Evolutionary conservation across 2,797 vertebrate genomes (phyloP).

Genomic region (Coreius guichenoti): DNA sequence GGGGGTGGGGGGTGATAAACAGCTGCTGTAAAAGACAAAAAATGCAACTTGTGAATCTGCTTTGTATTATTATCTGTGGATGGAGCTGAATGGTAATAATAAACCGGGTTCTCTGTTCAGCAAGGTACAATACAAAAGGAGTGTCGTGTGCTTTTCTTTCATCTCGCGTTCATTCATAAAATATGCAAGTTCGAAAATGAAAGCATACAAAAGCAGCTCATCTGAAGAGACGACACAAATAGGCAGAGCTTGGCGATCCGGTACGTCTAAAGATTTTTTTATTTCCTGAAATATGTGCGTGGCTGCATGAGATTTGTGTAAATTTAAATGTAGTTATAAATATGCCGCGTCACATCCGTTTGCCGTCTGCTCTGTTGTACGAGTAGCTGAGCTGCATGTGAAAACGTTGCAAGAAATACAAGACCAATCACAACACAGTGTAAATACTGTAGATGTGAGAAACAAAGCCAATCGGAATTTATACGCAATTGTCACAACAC

Average conservation of each 20-base stretch:
- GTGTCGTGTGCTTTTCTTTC: slow-evolving; percentile 59
- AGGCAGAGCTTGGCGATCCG: background rate
- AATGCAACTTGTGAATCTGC: slow-evolving; percentile 85
- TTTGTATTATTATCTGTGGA: slow-evolving; percentile 80
- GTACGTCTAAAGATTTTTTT: background rate
- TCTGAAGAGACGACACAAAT: background rate
- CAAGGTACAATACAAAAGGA: slow-evolving; percentile 67
- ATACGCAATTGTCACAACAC: no score
- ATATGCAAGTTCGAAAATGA: background rate
- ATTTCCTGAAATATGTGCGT: background rate
- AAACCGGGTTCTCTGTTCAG: slow-evolving; percentile 85
- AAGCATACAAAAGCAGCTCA: background rate
- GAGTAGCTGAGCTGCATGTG: background rate
- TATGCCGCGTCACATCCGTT: background rate
- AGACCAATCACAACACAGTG: no score
- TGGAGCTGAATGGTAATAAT: slow-evolving; percentile 87
- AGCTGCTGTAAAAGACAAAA: slow-evolving; percentile 80
- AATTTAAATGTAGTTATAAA: background rate
- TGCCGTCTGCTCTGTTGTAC: background rate
- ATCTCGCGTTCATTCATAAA: background rate
- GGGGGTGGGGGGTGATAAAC: slow-evolving; percentile 66
- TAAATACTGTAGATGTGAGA: background rate
- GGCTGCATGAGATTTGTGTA: background rate
- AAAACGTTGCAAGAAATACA: background rate
- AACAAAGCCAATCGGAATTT: no score